These are phyloP conservation scores for Halcyon malimbica DNA, from an alignment of 2,113 vertebrate species.

Conservation along the genomic window DNA sequence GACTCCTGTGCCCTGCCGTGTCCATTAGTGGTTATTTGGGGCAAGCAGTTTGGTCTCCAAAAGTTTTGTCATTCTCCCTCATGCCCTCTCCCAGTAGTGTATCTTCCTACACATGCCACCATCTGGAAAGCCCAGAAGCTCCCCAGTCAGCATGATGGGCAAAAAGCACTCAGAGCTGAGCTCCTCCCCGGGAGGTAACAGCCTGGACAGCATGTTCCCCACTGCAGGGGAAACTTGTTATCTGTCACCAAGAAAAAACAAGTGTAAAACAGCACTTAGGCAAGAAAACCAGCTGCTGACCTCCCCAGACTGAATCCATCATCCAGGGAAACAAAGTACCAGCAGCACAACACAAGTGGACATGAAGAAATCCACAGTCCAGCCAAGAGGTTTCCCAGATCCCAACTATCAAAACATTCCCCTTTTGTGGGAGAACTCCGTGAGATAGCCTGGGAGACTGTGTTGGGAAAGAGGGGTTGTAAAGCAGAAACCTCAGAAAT, in stretches of 20 bases:
- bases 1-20: neutral
- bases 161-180: neutral
- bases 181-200: neutral
- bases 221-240: too few species aligned
- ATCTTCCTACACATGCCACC: neutral
- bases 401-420: neutral
- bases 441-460: neutral
- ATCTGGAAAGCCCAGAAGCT: neutral
- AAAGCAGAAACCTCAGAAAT: neutral
- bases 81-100: neutral
- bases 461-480: neutral
- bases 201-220: neutral
- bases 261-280: neutral
- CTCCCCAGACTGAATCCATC: neutral
- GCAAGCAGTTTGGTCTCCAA: neutral
- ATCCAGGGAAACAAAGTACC: neutral
- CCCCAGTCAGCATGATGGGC: neutral
- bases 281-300: neutral
- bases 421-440: neutral
- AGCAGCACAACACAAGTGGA: neutral
- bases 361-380: neutral
- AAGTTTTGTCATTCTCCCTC: neutral
- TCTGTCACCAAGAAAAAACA: neutral
- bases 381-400: neutral
- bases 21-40: fast-evolving